These are phyloP conservation scores for Paelopatides confundens DNA, from an alignment of 53 echinoderm and acorn worm species.

Conservation along the genomic window DNA sequence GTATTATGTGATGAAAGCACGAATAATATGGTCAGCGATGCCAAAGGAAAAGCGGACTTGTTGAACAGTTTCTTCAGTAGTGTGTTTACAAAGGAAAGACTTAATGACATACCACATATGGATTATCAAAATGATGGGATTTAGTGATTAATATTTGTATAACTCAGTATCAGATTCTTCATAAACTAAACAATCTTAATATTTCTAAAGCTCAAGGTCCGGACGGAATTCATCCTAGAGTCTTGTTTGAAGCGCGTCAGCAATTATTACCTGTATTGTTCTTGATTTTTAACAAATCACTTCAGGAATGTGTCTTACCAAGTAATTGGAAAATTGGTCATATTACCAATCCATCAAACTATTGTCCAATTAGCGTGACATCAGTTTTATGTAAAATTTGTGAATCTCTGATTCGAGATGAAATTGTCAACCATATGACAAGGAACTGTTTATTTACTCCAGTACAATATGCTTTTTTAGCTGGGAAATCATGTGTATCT, in stretches of 20 bases:
- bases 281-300: neutral
- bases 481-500: conserved; percentile 28
- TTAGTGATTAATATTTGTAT: neutral
- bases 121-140: neutral
- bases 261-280: neutral
- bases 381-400: conserved; percentile 27
- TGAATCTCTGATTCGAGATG: neutral
- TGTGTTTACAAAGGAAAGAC: neutral
- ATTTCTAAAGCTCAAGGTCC: neutral
- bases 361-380: conserved; percentile 4
- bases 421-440: neutral
- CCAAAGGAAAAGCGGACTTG: neutral
- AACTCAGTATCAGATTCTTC: neutral
- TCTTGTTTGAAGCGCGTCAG: neutral
- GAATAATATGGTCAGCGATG: neutral
- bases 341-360: neutral
- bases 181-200: neutral
- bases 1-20: neutral
- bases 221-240: neutral
- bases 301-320: neutral
- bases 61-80: neutral
- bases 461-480: conserved; percentile 1
- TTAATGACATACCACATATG: neutral
- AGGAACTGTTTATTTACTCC: neutral
- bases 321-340: neutral